A percentile compares a stretch with the other conserved stretches of the same genome.
These are phyloP conservation scores for Acanthosepion esculentum DNA, from an alignment of 2,888 invertebrate species.

Conservation along the genomic window DNA sequence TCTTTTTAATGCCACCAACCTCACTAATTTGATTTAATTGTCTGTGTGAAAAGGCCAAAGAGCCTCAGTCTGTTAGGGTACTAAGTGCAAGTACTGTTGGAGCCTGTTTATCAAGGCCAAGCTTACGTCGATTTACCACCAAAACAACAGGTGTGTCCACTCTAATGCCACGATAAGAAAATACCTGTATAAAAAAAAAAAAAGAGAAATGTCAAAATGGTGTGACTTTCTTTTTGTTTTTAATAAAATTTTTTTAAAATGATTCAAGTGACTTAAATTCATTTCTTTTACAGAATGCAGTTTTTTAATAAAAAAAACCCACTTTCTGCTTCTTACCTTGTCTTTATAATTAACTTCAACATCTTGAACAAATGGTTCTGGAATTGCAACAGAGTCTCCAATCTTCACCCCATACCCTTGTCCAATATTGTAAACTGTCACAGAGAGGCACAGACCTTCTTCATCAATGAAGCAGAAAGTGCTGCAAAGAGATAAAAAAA, in stretches of 20 bases:
- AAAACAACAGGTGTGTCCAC: slow-evolving; percentile 85
- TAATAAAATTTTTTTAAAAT: too few relatives aligned
- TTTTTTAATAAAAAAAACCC: too few relatives aligned
- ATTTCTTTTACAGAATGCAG: too few relatives aligned
- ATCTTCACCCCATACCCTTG: slow-evolving; percentile 87
- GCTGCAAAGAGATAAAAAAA: slow-evolving; percentile 76
- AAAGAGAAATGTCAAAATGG: background rate
- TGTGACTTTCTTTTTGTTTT: background rate
- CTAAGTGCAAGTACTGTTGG: slow-evolving; percentile 64
- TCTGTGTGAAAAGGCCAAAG: background rate
- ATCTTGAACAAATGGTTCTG: slow-evolving; percentile 82
- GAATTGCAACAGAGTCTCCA: slow-evolving; percentile 88
- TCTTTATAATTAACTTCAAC: slow-evolving; percentile 79
- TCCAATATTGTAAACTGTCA: slow-evolving; percentile 89
- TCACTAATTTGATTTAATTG: too few relatives aligned
- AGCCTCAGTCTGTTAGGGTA: background rate
- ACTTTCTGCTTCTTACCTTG: slow-evolving; percentile 76
- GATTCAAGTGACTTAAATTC: too few relatives aligned
- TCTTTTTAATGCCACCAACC: too few relatives aligned
- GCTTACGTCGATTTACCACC: slow-evolving; percentile 84
- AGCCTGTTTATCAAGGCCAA: slow-evolving; percentile 69
- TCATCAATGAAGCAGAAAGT: slow-evolving; percentile 88
- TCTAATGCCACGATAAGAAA: slow-evolving; percentile 83
- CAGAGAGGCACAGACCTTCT: slow-evolving; percentile 82
- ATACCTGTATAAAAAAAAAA: slow-evolving; percentile 78